Percentiles rank a stretch among this genome's conserved stretches.
phyloP scores from a whole-genome alignment of 2,888 invertebrate species.

The Calameuta pallipes region DNA sequence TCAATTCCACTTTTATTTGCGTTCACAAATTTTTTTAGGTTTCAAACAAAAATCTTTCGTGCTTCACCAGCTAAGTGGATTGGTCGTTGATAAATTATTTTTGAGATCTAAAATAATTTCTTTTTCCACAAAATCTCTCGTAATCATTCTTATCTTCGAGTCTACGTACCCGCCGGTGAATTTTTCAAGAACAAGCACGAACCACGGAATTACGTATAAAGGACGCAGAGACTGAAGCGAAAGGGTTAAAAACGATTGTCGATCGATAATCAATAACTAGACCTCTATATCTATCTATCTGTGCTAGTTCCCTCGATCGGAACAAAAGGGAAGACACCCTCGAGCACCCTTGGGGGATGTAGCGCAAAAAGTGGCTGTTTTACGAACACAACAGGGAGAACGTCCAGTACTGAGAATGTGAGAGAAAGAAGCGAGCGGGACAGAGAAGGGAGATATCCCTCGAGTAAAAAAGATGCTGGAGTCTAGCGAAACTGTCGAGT shows the following conservation, averaged over 20 bases:
- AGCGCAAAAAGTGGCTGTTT: slow-evolving; percentile 51
- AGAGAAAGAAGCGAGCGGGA: slow-evolving; percentile 18
- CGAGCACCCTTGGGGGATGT: neutral
- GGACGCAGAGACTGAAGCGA: neutral
- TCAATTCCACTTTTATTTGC: neutral
- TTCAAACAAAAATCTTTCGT: neutral
- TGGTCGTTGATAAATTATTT: neutral
- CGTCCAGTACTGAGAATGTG: slow-evolving; percentile 37
- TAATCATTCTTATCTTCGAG: neutral
- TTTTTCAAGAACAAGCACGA: neutral
- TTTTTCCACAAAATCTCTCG: neutral
- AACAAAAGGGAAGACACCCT: neutral
- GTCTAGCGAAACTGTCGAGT: neutral
- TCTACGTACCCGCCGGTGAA: neutral
- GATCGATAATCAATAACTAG: neutral
- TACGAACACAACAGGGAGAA: slow-evolving; percentile 44
- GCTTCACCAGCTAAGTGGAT: neutral
- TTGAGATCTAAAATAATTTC: neutral
- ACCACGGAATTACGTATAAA: neutral
- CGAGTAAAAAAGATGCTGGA: neutral
- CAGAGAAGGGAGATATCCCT: slow-evolving; percentile 18
- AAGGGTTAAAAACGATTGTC: neutral
- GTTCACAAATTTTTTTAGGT: neutral
- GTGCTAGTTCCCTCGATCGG: neutral
- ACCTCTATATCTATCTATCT: neutral